Conservation (phyloP, 2,888 invertebrate genomes). For the Pristionchus japonicus region DNA sequence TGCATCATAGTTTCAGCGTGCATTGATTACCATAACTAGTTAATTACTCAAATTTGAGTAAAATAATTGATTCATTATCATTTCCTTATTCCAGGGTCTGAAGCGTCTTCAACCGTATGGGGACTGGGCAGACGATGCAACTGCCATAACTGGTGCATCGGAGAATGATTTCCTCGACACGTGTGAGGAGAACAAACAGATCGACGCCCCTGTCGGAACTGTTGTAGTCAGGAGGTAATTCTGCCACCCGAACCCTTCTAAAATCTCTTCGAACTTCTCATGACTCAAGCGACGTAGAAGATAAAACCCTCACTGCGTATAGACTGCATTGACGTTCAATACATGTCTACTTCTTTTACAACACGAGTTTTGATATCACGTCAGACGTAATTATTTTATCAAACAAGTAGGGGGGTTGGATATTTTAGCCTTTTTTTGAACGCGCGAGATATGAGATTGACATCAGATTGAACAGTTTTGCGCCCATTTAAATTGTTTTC, state of each 20-base stretch:
- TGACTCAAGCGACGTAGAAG: background rate
- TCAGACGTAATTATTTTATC: too few relatives aligned
- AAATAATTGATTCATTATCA: too few relatives aligned
- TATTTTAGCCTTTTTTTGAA: background rate
- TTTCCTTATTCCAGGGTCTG: conserved; percentile 59
- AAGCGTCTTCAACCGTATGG: conserved; percentile 58
- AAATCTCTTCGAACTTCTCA: too few relatives aligned
- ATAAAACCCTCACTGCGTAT: background rate
- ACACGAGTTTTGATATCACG: too few relatives aligned
- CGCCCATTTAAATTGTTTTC: too few relatives aligned
- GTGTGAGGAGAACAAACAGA: conserved; percentile 48
- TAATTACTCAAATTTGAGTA: too few relatives aligned
- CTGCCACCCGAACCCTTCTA: background rate
- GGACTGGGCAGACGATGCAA: conserved; percentile 72
- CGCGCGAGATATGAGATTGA: background rate
- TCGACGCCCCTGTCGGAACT: conserved; percentile 47
- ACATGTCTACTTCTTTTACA: background rate
- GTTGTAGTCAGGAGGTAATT: conserved; percentile 59
- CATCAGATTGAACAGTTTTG: background rate
- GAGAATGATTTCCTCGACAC: conserved; percentile 66
- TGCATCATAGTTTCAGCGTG: too few relatives aligned
- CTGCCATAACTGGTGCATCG: conserved; percentile 72
- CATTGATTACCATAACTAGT: too few relatives aligned
- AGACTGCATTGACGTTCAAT: background rate
- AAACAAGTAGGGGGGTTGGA: background rate